Base-by-base conservation (phyloP, 2,888 invertebrate genomes). In the Tuta absoluta region DNA sequence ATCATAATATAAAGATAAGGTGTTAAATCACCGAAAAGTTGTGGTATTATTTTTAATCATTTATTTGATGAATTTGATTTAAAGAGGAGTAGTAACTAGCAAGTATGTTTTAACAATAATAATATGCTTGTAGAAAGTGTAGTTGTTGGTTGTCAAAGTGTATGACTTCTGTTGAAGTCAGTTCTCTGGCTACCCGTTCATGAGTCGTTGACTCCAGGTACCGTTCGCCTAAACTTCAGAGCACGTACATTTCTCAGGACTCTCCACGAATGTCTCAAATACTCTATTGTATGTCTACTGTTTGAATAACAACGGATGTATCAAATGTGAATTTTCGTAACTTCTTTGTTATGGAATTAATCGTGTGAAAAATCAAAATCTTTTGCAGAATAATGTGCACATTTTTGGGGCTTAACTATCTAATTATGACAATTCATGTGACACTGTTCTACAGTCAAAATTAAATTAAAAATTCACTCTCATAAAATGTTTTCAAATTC, bases 271-370 rank as follows among this genome's bases (percentile, higher is more conserved):
- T 80, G 71, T 82, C 81, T 80, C 79, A 80, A 84, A 82, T 78
- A 79, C 70, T 73, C 78, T 78, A 88, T 88, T 88, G 88, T 88
- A 72, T 41, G 14, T n/a, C 41, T n/a, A n/a, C 72, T 74, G 70
- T 69, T 76, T 75, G 74, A 82, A 84, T 80, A 81, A 81, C 83
- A 80, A 81, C 88, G 88, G 85, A 89, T 87, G 85, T 85, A 76
- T 28, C 73, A 53, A 56, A 77, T 79, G 76, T 79, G 81, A 81
- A 79, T 87, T 82, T 87, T 88, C 85, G 87, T 88, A 87, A 88
- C 82, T 82, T 84, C 86, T 84, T 88, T 88, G 86, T 85, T 77
- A 75, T 85, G 86, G 87, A 89, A 87, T 87, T 89, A 84, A 86
- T 86, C 80, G 87, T 89, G 90, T 81, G 89, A 90, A 89, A 75